These are phyloP conservation scores for Actenoides hombroni DNA, from an alignment of 2,113 vertebrate species.

Conservation along the genomic window DNA sequence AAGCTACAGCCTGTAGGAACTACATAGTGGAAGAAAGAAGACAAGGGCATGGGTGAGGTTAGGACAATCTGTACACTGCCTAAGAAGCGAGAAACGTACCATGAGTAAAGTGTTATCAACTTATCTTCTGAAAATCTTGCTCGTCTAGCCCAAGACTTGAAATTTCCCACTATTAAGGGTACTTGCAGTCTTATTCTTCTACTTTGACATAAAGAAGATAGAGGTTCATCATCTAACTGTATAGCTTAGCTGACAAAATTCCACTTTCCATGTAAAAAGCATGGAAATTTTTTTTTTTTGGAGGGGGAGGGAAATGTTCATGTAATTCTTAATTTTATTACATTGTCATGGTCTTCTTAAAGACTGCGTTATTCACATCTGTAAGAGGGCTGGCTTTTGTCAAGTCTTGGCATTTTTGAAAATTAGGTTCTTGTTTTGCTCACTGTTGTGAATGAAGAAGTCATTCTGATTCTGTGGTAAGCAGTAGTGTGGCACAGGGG, in stretches of 20 bases:
- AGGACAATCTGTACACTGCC: background rate
- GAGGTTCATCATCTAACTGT: background rate
- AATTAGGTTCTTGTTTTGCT: background rate
- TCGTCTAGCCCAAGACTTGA: background rate
- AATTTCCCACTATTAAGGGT: background rate
- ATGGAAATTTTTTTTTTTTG: background rate
- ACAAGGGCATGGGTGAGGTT: background rate
- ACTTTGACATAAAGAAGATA: background rate
- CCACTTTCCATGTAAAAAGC: background rate
- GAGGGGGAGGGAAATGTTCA: background rate
- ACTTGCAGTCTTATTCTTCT: background rate
- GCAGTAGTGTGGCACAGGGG: background rate
- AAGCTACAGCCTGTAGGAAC: background rate
- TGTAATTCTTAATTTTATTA: background rate
- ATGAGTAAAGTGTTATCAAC: background rate
- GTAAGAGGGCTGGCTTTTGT: background rate
- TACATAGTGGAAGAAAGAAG: background rate
- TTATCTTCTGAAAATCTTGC: background rate
- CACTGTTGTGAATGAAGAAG: background rate
- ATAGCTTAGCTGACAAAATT: background rate
- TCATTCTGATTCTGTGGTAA: background rate
- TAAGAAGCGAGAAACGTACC: background rate
- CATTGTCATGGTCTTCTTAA: background rate
- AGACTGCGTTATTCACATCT: background rate
- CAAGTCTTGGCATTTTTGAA: background rate